Evolutionary conservation across 2,113 vertebrate genomes (phyloP).

Genomic region (Uria aalge): DNA sequence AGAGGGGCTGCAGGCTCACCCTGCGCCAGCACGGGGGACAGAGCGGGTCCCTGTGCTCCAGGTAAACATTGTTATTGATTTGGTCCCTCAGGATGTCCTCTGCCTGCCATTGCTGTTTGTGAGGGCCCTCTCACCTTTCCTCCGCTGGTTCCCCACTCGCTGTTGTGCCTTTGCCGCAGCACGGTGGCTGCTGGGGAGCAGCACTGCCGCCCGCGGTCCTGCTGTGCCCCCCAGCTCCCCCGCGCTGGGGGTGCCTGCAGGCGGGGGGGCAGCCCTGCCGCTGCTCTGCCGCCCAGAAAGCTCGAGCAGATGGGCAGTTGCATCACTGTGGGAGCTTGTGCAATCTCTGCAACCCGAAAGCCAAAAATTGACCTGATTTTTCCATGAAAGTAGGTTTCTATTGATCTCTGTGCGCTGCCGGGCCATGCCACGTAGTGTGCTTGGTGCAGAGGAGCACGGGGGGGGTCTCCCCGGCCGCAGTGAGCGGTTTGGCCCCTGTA

Average conservation of each 20-base stretch:
- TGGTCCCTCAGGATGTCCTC: no score
- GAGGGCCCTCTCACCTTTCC: background rate
- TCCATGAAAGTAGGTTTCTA: background rate
- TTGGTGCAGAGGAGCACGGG: rapidly evolving
- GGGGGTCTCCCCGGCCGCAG: rapidly evolving
- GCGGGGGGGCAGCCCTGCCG: rapidly evolving
- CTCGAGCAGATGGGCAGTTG: background rate
- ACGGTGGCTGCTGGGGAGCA: no score
- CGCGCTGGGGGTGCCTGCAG: background rate
- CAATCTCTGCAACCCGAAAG: background rate
- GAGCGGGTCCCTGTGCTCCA: background rate
- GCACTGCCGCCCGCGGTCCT: background rate
- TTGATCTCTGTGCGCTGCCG: background rate
- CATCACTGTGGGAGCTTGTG: background rate
- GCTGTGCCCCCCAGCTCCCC: rapidly evolving
- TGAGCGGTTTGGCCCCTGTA: background rate
- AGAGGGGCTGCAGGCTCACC: background rate
- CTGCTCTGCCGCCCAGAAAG: background rate
- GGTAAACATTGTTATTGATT: background rate
- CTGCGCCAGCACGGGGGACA: background rate
- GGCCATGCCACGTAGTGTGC: background rate
- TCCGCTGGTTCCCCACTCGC: background rate
- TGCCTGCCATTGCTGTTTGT: background rate
- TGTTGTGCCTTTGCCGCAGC: rapidly evolving
- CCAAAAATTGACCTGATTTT: background rate